Conservation (phyloP, 92 coral and sea anemone species). For the Phymanthus crucifer region DNA sequence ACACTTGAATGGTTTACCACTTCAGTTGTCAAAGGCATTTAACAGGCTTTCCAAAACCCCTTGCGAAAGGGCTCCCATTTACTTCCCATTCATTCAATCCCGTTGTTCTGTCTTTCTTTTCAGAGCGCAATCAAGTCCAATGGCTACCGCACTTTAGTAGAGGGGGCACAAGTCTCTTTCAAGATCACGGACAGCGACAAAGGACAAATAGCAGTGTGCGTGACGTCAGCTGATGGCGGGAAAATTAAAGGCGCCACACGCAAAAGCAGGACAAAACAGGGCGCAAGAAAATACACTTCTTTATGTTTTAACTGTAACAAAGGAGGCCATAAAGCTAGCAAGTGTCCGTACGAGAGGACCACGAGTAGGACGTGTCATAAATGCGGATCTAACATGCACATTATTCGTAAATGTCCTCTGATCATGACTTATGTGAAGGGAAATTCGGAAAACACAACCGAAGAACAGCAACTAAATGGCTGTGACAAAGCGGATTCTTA, state of each 20-base stretch:
- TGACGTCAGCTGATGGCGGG: constrained; percentile 86
- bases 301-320: constrained; percentile 91
- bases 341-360: constrained; percentile 72
- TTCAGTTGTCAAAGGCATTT: too few relatives aligned
- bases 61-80: not conserved
- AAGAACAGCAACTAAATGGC: not conserved
- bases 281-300: constrained; percentile 93
- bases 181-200: constrained; percentile 71
- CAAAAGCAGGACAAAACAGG: constrained; percentile 80
- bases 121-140: constrained; percentile 91
- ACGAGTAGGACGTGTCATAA: constrained; percentile 73
- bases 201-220: constrained; percentile 80
- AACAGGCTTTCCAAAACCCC: not conserved
- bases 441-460: not conserved
- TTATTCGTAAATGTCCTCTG: constrained; percentile 81
- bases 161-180: constrained; percentile 87
- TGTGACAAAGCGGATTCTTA: not conserved
- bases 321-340: constrained; percentile 79
- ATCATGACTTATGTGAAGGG: constrained; percentile 16
- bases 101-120: not conserved
- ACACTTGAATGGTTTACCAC: too few relatives aligned
- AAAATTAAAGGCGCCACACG: constrained; percentile 72
- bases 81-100: constrained; percentile 7
- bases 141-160: constrained; percentile 83
- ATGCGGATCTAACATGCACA: constrained; percentile 82